Evolutionary conservation across 2,888 invertebrate species (phyloP).

Genomic region (Resseliella maxima): DNA sequence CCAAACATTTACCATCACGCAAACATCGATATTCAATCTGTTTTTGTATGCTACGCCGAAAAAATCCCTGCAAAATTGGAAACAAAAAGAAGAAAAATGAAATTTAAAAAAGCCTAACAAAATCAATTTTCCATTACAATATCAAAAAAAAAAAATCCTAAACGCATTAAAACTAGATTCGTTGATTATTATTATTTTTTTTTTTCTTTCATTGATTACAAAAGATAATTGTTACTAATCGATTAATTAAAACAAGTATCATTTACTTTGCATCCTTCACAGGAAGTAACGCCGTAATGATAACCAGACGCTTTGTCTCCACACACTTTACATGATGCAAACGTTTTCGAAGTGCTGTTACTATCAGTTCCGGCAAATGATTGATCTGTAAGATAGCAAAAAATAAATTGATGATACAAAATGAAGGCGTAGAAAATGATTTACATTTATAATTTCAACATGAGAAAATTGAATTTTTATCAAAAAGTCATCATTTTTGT

Average conservation of each 20-base stretch:
- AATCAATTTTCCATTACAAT: too few species aligned
- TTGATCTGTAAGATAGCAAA: constrained; percentile 72
- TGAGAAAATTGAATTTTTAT: too few species aligned
- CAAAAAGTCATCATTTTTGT: too few species aligned
- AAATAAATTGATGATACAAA: not conserved
- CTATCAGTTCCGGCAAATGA: constrained; percentile 83
- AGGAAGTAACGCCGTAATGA: constrained; percentile 98
- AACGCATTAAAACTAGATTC: too few species aligned
- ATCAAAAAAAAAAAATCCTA: too few species aligned
- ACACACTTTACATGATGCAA: constrained; percentile 96
- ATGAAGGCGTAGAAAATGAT: not conserved
- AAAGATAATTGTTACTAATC: too few species aligned
- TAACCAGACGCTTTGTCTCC: constrained; percentile 99
- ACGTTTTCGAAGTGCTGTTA: constrained; percentile 83
- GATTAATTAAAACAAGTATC: constrained; percentile 64
- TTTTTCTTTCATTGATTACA: too few species aligned
- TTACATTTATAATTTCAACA: too few species aligned
- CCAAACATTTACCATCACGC: constrained; percentile 92
- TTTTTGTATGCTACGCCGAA: constrained; percentile 94
- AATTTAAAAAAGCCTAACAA: constrained; percentile 97
- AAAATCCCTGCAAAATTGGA: constrained; percentile 86
- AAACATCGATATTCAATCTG: constrained; percentile 96
- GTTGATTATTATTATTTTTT: constrained; percentile 82
- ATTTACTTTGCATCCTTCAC: constrained; percentile 98
- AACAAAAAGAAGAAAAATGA: constrained; percentile 59